Base-by-base conservation (phyloP, 2,113 vertebrate species). In the Pseudorasbora parva region DNA sequence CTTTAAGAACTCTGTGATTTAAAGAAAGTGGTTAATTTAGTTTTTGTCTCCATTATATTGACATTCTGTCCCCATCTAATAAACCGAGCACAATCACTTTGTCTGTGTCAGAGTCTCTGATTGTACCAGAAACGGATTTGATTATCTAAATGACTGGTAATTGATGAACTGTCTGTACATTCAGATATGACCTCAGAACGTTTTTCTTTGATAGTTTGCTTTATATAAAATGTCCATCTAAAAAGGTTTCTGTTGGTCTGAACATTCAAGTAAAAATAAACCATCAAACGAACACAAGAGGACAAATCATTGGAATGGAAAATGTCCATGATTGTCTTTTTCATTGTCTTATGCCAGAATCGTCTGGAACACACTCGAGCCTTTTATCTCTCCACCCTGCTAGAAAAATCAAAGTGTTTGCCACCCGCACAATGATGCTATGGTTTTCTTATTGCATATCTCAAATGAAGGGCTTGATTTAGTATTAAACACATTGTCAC, bases 381-480 rank as follows among this genome's bases (percentile, higher is more conserved):
- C 41, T 25, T 83, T 80, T 72, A 74, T 73, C 43, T 78, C 45
- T 76, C 25, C 27, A 66, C n/a, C 27, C 71, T 54, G 49, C 64
- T 56, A 30, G 12, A 33, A 54, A 69, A 72, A 59, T 82, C 41
- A 81, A 82, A 74, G 37, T 30, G 45, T 56, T 21, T n/a, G 47
- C 37, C 33, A 37, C 62, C n/a, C 54, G 30, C 11, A 83, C n/a
- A 74, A n/a, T n/a, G 25, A 79, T 19, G 2, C 43, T 25, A 25
- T 3, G 9, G 33, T 78, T 57, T 71, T n/a, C 21, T 0, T 37
- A 37, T 37, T 3, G 30, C 21, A 57, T 2, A 57, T 77, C 51
- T 57, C 25, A 77, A 77, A 75, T 37, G 6, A 49, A 56, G 49
- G 27, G 49, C 49, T 56, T 56, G 73, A 76, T 56, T 7, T 5